Evolutionary conservation across 2,888 invertebrate genomes (phyloP).

Genomic region (Eucriotettix oculatus): DNA sequence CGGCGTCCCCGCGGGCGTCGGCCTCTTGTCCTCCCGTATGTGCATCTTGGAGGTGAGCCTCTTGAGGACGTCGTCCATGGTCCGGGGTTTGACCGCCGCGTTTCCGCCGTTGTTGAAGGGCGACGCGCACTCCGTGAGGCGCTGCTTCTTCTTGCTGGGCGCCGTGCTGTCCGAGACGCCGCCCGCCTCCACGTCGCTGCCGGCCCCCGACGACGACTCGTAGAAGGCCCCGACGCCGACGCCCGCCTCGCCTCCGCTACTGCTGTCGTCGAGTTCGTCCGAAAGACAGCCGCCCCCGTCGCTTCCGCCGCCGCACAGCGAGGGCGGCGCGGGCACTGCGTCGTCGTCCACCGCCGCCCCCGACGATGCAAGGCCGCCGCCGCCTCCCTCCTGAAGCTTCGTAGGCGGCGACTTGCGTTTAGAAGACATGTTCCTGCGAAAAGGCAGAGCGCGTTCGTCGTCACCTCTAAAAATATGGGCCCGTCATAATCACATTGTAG

Average conservation of each 20-base stretch:
- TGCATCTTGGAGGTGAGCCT: constrained; percentile 74
- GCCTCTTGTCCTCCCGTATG: constrained; percentile 49
- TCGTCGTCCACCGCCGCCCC: constrained; percentile 27
- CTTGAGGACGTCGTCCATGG: constrained; percentile 85
- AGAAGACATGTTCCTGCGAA: constrained; percentile 80
- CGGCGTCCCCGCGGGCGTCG: constrained; percentile 48
- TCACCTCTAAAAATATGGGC: neutral
- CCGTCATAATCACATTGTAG: neutral
- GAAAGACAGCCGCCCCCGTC: constrained; percentile 10
- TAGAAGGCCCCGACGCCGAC: constrained; percentile 12
- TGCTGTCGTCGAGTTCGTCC: constrained; percentile 12
- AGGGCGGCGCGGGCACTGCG: neutral
- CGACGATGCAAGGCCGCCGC: constrained; percentile 22
- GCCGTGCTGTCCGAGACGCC: constrained; percentile 14
- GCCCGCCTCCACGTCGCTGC: constrained; percentile 10
- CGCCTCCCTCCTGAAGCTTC: constrained; percentile 68
- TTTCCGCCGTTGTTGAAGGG: constrained; percentile 29
- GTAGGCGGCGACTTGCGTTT: constrained; percentile 92
- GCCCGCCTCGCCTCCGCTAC: constrained; percentile 8
- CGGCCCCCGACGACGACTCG: constrained; percentile 6
- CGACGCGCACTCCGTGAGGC: constrained; percentile 16
- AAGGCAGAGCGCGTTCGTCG: neutral
- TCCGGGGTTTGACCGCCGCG: constrained; percentile 26
- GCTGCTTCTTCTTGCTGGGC: constrained; percentile 25
- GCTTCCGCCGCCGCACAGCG: constrained; percentile 3